Conservation (phyloP, 2,888 invertebrate species). For the Seira ritae region DNA sequence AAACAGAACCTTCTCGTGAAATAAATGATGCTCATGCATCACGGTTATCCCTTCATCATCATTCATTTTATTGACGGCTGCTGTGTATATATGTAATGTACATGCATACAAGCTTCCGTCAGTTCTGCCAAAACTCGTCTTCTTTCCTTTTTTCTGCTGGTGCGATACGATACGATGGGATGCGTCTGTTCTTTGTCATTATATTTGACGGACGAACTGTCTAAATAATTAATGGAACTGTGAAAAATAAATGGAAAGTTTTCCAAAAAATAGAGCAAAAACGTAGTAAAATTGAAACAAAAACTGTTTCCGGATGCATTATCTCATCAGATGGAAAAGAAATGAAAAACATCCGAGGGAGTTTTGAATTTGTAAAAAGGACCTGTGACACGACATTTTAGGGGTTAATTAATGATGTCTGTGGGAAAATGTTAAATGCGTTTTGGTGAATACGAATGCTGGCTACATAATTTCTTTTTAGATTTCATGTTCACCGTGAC, state of each 20-base stretch:
- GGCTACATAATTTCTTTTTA: no score
- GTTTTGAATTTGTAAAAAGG: no score
- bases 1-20: slow-evolving; percentile 16
- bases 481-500: no score
- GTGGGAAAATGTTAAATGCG: no score
- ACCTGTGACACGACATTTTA: no score
- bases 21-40: slow-evolving; percentile 47
- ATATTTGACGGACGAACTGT: slow-evolving; percentile 29
- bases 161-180: not conserved
- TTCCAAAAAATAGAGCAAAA: not conserved
- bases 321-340: no score
- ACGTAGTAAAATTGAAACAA: not conserved
- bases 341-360: no score
- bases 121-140: not conserved
- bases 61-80: slow-evolving; percentile 10
- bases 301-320: not conserved
- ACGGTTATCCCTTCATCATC: slow-evolving; percentile 23
- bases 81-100: not conserved
- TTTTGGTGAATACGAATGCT: no score
- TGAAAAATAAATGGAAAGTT: not conserved
- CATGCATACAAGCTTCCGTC: not conserved
- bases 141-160: slow-evolving; percentile 1
- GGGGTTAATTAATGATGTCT: no score
- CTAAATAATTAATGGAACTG: slow-evolving; percentile 1
- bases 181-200: slow-evolving; percentile 19